These are phyloP conservation scores for Aporophyla lueneburgensis DNA, from an alignment of 2,888 invertebrate genomes.

Conservation along the genomic window DNA sequence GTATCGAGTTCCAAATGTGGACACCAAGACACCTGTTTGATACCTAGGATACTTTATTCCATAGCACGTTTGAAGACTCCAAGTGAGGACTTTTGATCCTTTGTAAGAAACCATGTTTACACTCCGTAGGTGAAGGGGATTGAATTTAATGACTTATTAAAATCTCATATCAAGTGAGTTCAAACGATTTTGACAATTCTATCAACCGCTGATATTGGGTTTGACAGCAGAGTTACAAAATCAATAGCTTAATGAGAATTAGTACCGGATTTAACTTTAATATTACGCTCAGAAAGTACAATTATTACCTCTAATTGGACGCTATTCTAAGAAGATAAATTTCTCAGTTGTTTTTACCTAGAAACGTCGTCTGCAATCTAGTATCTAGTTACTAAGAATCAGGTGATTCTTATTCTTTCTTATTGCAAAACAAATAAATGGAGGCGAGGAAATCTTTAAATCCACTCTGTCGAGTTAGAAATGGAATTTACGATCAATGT, in stretches of 20 bases:
- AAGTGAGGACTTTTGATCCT: no score
- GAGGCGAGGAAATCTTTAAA: constrained; percentile 20
- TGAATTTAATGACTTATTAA: not conserved
- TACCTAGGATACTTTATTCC: not conserved
- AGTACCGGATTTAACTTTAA: not conserved
- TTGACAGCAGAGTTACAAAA: not conserved
- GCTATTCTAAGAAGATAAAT: constrained; percentile 14
- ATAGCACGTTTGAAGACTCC: no score
- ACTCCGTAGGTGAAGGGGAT: no score
- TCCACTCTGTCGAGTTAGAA: constrained; percentile 7
- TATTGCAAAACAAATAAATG: constrained; percentile 20
- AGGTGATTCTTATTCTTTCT: constrained; percentile 16
- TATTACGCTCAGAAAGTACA: not conserved
- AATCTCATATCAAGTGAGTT: not conserved
- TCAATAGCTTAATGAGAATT: not conserved
- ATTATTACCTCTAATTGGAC: constrained; percentile 7
- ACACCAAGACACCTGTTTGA: no score
- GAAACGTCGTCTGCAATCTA: constrained; percentile 12
- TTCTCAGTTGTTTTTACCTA: constrained; percentile 25
- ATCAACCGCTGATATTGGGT: not conserved
- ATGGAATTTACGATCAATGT: constrained; percentile 27
- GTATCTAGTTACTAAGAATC: constrained; percentile 37
- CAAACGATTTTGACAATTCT: not conserved
- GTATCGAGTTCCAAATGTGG: not conserved
- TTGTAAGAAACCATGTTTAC: no score